Conservation (phyloP, 2,888 invertebrate genomes). For the Hyles lineata region DNA sequence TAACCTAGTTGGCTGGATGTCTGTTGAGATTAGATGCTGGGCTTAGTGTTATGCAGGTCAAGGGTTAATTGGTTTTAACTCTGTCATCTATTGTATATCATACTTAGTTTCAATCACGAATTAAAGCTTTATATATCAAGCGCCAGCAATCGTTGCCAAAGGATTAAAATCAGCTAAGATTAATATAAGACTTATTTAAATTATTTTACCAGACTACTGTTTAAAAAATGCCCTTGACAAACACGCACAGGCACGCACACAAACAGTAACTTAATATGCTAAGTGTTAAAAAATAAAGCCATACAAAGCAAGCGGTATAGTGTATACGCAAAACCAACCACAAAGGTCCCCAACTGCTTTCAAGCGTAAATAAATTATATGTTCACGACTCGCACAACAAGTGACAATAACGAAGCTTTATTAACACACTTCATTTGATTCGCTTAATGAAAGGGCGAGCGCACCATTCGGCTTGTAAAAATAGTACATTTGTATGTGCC, state of each 20-base stretch:
- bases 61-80: neutral
- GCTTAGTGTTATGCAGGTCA: neutral
- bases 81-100: neutral
- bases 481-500: conserved; percentile 54
- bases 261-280: neutral
- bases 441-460: conserved; percentile 33
- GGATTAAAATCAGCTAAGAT: neutral
- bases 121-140: neutral
- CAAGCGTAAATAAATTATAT: conserved; percentile 18
- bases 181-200: too few species aligned
- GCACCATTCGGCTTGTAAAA: conserved; percentile 52
- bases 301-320: neutral
- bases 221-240: neutral
- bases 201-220: neutral
- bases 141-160: neutral
- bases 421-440: conserved; percentile 25
- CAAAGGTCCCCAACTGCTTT: conserved; percentile 12
- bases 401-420: conserved; percentile 27
- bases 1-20: conserved; percentile 1
- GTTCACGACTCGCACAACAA: conserved; percentile 16
- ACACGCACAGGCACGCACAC: neutral
- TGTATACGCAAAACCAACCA: conserved; percentile 7
- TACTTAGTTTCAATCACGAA: neutral
- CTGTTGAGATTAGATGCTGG: neutral
- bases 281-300: conserved; percentile 9